phyloP scores from a whole-genome alignment of 2,113 vertebrate genomes.

The Hemichromis elongatus region DNA sequence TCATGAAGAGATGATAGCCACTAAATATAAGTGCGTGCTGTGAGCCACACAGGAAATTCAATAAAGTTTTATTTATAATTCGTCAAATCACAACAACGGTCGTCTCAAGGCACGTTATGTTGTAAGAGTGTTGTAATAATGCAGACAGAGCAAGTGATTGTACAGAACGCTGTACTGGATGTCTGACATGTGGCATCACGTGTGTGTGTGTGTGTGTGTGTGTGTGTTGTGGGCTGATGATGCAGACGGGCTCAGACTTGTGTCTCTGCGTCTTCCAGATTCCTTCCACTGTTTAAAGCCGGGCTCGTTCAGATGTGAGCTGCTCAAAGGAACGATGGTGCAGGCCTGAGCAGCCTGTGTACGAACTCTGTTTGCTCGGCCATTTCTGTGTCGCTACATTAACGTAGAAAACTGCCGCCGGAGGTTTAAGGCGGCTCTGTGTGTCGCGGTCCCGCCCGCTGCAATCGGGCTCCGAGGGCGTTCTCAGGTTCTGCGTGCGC shows the following conservation, averaged over 20 bases:
- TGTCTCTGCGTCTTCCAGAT: not conserved
- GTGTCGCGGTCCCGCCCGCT: not conserved
- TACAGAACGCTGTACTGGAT: not conserved
- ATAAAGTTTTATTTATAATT: too few relatives aligned
- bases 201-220: not conserved
- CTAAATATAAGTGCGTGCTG: not conserved
- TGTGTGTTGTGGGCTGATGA: not conserved
- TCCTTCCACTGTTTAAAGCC: not conserved
- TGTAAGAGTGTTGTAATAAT: too few relatives aligned
- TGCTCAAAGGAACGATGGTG: not conserved
- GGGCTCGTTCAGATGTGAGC: not conserved
- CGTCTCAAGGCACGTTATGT: too few relatives aligned
- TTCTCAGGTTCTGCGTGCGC: accelerated
- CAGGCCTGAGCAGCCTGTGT: too few relatives aligned
- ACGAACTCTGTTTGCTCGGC: not conserved
- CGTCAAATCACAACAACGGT: too few relatives aligned
- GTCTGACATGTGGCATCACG: not conserved
- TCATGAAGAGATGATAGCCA: not conserved
- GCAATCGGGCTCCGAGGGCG: not conserved
- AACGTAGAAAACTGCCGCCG: not conserved
- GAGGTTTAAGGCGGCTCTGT: not conserved
- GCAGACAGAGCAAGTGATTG: not conserved
- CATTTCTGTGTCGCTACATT: not conserved
- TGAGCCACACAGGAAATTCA: too few relatives aligned
- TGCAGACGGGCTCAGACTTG: not conserved